Conservation (phyloP, 1,140 invertebrate species). For the Dryas iulia region DNA sequence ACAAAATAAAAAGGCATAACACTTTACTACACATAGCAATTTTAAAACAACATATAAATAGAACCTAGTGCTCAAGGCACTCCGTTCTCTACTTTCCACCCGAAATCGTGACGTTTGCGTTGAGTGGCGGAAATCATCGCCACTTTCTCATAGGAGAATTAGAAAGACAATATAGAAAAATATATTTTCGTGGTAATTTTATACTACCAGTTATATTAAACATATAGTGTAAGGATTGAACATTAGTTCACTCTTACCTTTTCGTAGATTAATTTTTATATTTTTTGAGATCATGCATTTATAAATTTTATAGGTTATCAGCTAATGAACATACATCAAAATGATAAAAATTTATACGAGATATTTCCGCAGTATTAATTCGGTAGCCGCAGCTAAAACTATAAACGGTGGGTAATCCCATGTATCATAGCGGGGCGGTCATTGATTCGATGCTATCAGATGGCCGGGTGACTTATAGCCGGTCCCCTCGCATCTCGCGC, state of each 20-base stretch:
- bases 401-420: conserved; percentile 69
- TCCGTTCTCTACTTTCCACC: too few relatives aligned
- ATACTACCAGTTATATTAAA: too few relatives aligned
- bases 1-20: too few relatives aligned
- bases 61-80: too few relatives aligned
- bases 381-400: conserved; percentile 66
- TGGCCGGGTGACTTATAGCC: conserved; percentile 69
- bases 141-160: too few relatives aligned
- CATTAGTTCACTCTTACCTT: too few relatives aligned
- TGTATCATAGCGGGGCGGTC: conserved; percentile 74
- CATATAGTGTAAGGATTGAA: too few relatives aligned
- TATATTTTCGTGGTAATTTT: not conserved
- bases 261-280: too few relatives aligned
- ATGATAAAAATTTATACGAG: conserved; percentile 53
- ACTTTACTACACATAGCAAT: too few relatives aligned
- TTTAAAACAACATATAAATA: too few relatives aligned
- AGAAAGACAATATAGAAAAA: not conserved
- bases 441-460: conserved; percentile 75
- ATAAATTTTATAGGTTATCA: not conserved
- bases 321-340: conserved; percentile 26
- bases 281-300: not conserved
- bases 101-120: too few relatives aligned
- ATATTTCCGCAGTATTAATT: conserved; percentile 75
- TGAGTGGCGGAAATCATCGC: too few relatives aligned
- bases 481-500: conserved; percentile 57